phyloP scores from a whole-genome alignment of 2,113 vertebrate species.

The Ia io region DNA sequence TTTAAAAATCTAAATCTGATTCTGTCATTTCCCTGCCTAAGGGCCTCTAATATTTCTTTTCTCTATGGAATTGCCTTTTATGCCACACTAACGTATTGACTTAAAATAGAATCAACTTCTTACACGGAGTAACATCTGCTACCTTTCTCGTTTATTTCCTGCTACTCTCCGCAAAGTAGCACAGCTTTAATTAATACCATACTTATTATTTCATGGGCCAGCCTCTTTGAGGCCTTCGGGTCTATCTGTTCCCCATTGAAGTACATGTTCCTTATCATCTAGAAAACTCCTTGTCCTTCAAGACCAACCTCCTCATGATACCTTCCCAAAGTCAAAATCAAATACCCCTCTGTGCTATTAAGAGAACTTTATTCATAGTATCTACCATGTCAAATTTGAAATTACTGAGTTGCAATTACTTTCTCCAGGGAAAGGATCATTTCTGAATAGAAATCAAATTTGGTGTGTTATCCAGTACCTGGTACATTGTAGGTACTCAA shows the following conservation, averaged over 20 bases:
- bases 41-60: background rate
- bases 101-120: constrained; percentile 13
- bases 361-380: background rate
- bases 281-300: background rate
- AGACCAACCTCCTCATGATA: background rate
- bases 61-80: background rate
- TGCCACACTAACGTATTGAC: background rate
- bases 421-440: background rate
- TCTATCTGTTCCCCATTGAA: background rate
- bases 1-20: background rate
- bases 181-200: background rate
- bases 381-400: background rate
- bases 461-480: background rate
- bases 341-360: background rate
- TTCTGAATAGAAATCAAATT: constrained; percentile 9
- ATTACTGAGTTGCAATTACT: constrained; percentile 10
- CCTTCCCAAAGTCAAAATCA: background rate
- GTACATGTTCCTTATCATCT: background rate
- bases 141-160: background rate
- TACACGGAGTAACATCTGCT: background rate
- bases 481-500: background rate
- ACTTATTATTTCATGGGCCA: background rate
- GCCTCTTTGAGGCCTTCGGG: background rate
- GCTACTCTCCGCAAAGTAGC: background rate
- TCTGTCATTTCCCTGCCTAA: background rate